Conservation (phyloP, 2,797 vertebrate species). For the Strix occidentalis region DNA sequence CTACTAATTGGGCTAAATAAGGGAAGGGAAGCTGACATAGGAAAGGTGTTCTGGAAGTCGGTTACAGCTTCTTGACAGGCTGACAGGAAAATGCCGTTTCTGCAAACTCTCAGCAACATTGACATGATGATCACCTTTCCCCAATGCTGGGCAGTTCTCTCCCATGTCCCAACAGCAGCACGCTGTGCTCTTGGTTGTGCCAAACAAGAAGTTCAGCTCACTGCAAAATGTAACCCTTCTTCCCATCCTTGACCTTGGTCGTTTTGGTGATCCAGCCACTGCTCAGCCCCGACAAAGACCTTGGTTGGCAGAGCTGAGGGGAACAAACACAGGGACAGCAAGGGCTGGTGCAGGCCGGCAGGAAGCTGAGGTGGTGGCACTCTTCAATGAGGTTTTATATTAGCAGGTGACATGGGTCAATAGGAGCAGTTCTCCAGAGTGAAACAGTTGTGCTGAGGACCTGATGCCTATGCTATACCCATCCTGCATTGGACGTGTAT, state of each 20-base stretch:
- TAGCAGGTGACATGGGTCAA: not conserved
- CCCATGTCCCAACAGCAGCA: not conserved
- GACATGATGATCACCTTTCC: not conserved
- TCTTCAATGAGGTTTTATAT: not conserved
- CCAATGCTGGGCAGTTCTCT: rapidly evolving
- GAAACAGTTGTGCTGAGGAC: not conserved
- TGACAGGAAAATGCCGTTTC: not conserved
- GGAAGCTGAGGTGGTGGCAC: not conserved
- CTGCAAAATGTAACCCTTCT: not conserved
- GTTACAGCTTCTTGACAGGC: not conserved
- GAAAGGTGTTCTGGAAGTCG: not conserved
- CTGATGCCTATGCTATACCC: not conserved
- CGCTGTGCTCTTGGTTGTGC: rapidly evolving
- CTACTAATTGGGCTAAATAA: not conserved
- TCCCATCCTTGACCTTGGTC: not conserved
- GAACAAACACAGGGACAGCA: not conserved
- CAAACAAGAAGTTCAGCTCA: not conserved
- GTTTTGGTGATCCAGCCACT: not conserved
- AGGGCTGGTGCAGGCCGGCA: not conserved
- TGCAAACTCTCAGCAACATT: not conserved
- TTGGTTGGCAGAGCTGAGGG: not conserved
- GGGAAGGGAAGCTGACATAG: not conserved
- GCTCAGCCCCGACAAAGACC: not conserved
- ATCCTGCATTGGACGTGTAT: not conserved
- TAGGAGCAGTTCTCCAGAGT: not conserved